Percentiles rank a stretch among this genome's conserved stretches.
Evolutionary conservation across 1,140 invertebrate species (phyloP).

Genomic region (Thaumetopoea pityocampa): DNA sequence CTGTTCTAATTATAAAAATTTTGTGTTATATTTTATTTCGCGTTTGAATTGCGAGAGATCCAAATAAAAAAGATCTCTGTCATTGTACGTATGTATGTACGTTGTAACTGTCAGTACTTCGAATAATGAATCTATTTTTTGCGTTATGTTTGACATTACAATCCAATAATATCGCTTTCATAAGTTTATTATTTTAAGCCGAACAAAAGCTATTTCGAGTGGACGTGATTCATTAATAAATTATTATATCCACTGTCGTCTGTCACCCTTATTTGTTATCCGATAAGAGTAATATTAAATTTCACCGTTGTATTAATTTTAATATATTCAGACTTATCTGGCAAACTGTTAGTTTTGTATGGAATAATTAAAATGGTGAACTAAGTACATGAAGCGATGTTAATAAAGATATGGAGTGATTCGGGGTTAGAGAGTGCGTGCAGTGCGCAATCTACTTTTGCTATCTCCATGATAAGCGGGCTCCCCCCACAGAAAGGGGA

Average conservation of each 20-base stretch:
- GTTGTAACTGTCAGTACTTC: too few species aligned
- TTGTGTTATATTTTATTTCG: too few species aligned
- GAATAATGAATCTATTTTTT: too few species aligned
- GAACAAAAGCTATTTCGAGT: constrained; percentile 41
- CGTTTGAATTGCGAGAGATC: too few species aligned
- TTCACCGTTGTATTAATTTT: constrained; percentile 51
- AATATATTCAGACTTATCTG: constrained; percentile 38
- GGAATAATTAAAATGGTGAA: constrained; percentile 57
- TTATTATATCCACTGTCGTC: constrained; percentile 38
- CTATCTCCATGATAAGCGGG: constrained; percentile 55
- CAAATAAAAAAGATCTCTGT: too few species aligned
- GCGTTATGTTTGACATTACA: too few species aligned
- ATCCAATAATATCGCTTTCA: constrained; percentile 17
- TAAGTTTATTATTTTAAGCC: constrained; percentile 31
- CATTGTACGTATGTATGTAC: too few species aligned
- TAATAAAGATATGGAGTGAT: constrained; percentile 56
- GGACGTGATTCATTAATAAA: constrained; percentile 43
- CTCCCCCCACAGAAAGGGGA: constrained; percentile 37
- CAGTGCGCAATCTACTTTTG: constrained; percentile 43
- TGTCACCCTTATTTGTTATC: constrained; percentile 44
- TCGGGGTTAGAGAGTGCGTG: constrained; percentile 41
- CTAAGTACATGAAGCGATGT: constrained; percentile 37
- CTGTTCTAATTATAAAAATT: too few species aligned
- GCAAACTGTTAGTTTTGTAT: constrained; percentile 37
- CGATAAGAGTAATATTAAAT: constrained; percentile 67